Base-by-base conservation (phyloP, 2,888 invertebrate genomes). In the Dromius quadrimaculatus region DNA sequence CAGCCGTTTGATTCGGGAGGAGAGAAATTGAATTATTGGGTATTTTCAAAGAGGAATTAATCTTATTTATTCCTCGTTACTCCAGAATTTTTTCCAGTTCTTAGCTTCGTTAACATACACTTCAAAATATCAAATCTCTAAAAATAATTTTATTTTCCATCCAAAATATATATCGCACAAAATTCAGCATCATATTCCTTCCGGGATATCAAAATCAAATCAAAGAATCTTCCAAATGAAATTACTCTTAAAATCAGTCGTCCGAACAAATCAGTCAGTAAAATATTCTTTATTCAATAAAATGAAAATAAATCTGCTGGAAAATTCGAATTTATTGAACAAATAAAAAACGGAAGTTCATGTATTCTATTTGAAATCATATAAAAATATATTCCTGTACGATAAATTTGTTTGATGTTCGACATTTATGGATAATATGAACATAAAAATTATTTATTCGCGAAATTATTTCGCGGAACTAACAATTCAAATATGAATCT, bases 1-100 rank as follows among this genome's bases (percentile, higher is more conserved):
- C 11, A 47, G 36, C 36, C 36, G 47, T 47, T 47, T 47, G 47
- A 47, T 47, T 22, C 13, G 22, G 36, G n/a, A n/a, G n/a, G n/a
- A n/a, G n/a, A n/a, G n/a, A n/a, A n/a, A n/a, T n/a, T n/a, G n/a
- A n/a, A n/a, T n/a, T n/a, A n/a, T n/a, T n/a, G n/a, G n/a, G n/a
- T n/a, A n/a, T n/a, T n/a, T n/a, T n/a, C n/a, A n/a, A n/a, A n/a
- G n/a, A n/a, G n/a, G n/a, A n/a, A n/a, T n/a, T n/a, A n/a, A n/a
- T n/a, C n/a, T n/a, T n/a, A n/a, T n/a, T n/a, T n/a, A n/a, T n/a
- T n/a, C n/a, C n/a, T n/a, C n/a, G n/a, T n/a, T n/a, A n/a, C n/a
- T n/a, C n/a, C n/a, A n/a, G n/a, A n/a, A n/a, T n/a, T n/a, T n/a
- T n/a, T n/a, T n/a, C n/a, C n/a, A n/a, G n/a, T n/a, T n/a, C n/a